Percentiles rank a stretch among this genome's conserved stretches.
These are phyloP conservation scores for Jaculus jaculus DNA, from an alignment of 2,113 vertebrate species.

Conservation along the genomic window DNA sequence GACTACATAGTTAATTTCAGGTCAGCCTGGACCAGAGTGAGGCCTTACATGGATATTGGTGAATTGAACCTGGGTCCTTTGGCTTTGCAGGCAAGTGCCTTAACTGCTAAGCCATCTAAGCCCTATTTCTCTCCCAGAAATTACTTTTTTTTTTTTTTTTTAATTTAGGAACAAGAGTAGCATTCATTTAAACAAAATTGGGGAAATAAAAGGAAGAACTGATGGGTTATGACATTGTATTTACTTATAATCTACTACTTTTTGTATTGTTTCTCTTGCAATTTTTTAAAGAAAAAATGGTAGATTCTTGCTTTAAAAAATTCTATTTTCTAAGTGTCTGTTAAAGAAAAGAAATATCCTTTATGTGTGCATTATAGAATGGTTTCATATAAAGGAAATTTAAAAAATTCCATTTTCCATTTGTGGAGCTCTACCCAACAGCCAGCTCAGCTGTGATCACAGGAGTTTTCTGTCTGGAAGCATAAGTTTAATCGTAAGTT, in stretches of 20 bases:
- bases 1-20: too few relatives aligned
- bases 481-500: background rate
- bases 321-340: conserved; percentile 51
- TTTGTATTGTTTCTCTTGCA: conserved; percentile 15
- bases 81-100: too few relatives aligned
- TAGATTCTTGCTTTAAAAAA: background rate
- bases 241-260: background rate
- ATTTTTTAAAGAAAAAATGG: conserved; percentile 48
- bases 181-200: background rate
- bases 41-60: too few relatives aligned
- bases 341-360: background rate
- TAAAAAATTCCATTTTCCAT: conserved; percentile 34
- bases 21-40: too few relatives aligned
- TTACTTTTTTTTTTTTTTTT: conserved; percentile 16
- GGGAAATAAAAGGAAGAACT: background rate
- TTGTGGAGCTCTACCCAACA: background rate
- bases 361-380: conserved; percentile 5
- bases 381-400: conserved; percentile 27
- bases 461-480: conserved; percentile 17
- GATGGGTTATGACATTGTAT: background rate
- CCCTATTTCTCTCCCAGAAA: background rate
- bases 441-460: background rate
- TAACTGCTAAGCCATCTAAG: too few relatives aligned
- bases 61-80: too few relatives aligned
- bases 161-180: background rate